A percentile compares a stretch with the other conserved stretches of the same genome.
Conservation (phyloP, 2,797 vertebrate species). For the Intellagama lesueurii region DNA sequence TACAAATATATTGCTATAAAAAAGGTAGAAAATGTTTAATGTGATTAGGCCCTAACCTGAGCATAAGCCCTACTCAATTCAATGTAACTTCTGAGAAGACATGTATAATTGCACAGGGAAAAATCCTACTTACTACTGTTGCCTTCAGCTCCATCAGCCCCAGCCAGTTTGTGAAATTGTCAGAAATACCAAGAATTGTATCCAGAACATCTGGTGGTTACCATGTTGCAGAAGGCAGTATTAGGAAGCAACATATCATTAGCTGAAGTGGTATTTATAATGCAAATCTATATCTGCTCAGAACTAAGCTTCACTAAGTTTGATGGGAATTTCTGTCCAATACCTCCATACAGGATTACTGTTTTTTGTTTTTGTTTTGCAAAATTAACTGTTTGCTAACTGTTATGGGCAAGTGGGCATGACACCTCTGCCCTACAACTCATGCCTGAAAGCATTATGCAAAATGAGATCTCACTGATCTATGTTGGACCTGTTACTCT, state of each 20-base stretch:
- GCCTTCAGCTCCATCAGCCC: background rate
- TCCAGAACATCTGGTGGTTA: background rate
- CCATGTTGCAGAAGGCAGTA: background rate
- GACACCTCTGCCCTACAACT: background rate
- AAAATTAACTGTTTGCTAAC: background rate
- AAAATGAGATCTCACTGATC: background rate
- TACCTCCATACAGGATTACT: background rate
- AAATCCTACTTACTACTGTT: background rate
- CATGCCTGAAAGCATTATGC: constrained; percentile 3
- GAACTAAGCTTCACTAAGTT: background rate
- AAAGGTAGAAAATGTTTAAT: too few relatives aligned
- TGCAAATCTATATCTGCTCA: background rate
- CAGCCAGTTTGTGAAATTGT: background rate
- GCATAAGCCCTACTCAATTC: background rate
- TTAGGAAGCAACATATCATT: background rate
- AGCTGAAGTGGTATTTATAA: constrained; percentile 13
- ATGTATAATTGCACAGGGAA: background rate
- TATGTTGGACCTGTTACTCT: background rate
- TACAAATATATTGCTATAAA: too few relatives aligned
- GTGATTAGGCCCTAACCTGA: background rate
- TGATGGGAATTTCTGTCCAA: background rate
- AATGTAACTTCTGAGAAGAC: background rate
- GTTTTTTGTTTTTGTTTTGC: too few relatives aligned
- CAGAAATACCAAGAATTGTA: background rate
- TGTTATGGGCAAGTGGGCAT: background rate